Evolutionary conservation across 1,140 invertebrate genomes (phyloP).

Genomic region (Drosophila pectinifera): DNA sequence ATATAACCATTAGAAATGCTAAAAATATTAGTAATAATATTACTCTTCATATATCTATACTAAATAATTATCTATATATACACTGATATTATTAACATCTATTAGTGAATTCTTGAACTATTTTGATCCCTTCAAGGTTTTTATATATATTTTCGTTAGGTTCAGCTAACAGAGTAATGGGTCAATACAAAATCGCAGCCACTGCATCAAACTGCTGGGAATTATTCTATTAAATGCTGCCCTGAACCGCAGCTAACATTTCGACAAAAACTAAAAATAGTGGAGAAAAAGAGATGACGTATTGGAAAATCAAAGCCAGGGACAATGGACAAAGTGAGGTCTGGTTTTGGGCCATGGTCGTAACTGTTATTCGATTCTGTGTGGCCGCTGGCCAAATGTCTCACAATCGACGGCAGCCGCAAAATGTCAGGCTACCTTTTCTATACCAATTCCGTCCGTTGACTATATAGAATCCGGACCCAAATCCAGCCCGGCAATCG

Average conservation of each 20-base stretch:
- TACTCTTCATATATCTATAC: no score
- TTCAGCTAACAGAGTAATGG: no score
- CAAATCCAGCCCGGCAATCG: slow-evolving; percentile 4
- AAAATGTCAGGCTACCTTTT: slow-evolving; percentile 75
- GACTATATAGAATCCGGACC: slow-evolving; percentile 8
- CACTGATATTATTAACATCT: no score
- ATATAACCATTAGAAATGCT: no score
- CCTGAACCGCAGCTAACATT: slow-evolving; percentile 18
- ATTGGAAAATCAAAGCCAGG: slow-evolving; percentile 67
- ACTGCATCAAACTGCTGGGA: slow-evolving; percentile 8
- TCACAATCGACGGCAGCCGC: slow-evolving; percentile 64
- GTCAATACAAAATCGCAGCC: background rate
- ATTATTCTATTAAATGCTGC: slow-evolving; percentile 27
- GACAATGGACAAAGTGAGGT: slow-evolving; percentile 37
- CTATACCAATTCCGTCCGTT: slow-evolving; percentile 25
- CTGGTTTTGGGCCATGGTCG: slow-evolving; percentile 51
- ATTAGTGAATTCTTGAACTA: no score
- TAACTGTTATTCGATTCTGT: slow-evolving; percentile 44
- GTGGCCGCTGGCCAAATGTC: slow-evolving; percentile 54
- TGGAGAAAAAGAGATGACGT: slow-evolving; percentile 8
- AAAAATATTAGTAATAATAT: no score
- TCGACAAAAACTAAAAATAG: background rate
- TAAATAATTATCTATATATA: no score
- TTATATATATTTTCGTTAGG: no score
- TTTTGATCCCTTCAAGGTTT: no score